A percentile compares a stretch with the other conserved stretches of the same genome.
phyloP scores from a whole-genome alignment of 2,113 vertebrate species.

The Tauraco erythrolophus region DNA sequence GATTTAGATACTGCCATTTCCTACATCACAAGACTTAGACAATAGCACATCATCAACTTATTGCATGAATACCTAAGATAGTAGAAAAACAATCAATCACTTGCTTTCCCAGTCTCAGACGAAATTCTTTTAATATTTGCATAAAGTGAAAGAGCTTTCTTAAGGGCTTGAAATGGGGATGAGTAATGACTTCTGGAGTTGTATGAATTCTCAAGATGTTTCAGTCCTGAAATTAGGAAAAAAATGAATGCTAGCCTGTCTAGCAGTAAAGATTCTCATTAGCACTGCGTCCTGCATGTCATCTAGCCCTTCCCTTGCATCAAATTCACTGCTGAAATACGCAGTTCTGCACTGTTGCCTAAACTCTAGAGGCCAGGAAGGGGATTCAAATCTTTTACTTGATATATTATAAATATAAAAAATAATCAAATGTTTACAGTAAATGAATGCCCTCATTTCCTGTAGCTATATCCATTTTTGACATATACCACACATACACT shows the following conservation, averaged over 20 bases:
- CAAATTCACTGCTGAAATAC: background rate
- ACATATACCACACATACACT: background rate
- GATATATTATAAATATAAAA: background rate
- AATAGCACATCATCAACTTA: background rate
- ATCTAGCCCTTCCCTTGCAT: background rate
- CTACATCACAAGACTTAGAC: background rate
- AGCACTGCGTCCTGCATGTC: background rate
- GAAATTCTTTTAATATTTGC: background rate
- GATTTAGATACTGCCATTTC: background rate
- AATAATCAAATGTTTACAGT: background rate
- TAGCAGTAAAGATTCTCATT: background rate
- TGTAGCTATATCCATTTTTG: background rate
- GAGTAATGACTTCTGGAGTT: background rate
- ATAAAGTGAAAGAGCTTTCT: background rate
- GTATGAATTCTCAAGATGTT: background rate
- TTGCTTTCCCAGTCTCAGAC: background rate
- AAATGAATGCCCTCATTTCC: background rate
- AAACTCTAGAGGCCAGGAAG: background rate
- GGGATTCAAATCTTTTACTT: background rate
- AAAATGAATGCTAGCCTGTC: background rate
- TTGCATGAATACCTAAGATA: background rate
- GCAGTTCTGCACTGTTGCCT: background rate
- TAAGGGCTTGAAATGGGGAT: background rate
- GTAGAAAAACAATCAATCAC: background rate
- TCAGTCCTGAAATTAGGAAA: background rate